Evolutionary conservation across 2,797 vertebrate species (phyloP), one percentile per base, ranked within the genome.

Genomic region (Myoxocephalus aenaeus): DNA sequence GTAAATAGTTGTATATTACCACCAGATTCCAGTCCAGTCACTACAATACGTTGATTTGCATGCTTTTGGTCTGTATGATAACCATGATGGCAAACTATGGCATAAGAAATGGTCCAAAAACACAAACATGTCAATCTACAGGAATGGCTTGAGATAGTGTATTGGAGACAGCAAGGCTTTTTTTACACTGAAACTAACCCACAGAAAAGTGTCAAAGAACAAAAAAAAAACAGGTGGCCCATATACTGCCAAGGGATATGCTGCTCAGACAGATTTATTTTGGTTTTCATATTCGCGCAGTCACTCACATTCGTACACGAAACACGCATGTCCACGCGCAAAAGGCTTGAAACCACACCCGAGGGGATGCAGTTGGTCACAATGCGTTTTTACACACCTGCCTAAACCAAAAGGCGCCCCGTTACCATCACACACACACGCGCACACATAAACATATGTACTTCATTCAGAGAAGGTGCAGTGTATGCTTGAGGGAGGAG

Each of bases 331-430:
- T 82, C 79, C 58, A 62, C 75, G 68, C 76, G 44, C 83, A 50
- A 90, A 95, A 94, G 92, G 93, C 94, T 94, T 94, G 93, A 93
- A 94, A 93, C 94, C 93, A 94, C 92, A 93, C 91, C 87, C 88
- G 34, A 92, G 87, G 92, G 89, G 92, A 90, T 82, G 90, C 82
- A 79, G 87, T 90, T 83, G 86, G 89, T 92, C 90, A 92, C 79
- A 66, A 83, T 91, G 86, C 85, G 79, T 90, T 88, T 88, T 83
- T 90, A 89, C 83, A 89, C 90, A 89, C 87, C 88, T 72, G 80
- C 75, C 70, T 58, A 69, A 92, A 91, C 87, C 82, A 66, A 92
- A 92, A 89, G 91, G 89, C 78, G 89, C 83, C 91, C 82, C 73
- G 50, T 90, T 89, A 89, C 91, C 86, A 77, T 90, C 86, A 70